A percentile compares a stretch with the other conserved stretches of the same genome.
Conservation (phyloP, 2,888 invertebrate species). For the Epinotia nisella region DNA sequence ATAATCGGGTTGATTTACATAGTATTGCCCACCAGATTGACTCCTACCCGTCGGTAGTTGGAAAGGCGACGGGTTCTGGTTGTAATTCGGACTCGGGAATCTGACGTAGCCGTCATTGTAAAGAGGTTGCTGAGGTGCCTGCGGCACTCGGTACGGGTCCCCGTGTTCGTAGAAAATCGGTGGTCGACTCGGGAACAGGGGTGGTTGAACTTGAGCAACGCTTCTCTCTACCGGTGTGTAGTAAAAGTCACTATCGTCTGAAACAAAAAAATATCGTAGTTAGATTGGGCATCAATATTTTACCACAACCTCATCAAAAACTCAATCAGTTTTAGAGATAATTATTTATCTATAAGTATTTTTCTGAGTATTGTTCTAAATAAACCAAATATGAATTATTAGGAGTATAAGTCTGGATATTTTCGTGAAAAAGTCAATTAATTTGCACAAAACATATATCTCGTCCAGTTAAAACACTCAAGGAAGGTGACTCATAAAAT, state of each 20-base stretch:
- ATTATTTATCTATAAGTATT: background rate
- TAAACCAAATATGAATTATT: too few species aligned
- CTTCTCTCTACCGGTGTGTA: conserved; percentile 80
- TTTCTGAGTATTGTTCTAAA: too few species aligned
- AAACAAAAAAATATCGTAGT: conserved; percentile 59
- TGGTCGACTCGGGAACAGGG: conserved; percentile 73
- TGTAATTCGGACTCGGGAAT: conserved; percentile 79
- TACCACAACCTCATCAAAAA: too few species aligned
- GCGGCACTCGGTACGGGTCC: conserved; percentile 69
- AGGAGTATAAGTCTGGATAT: too few species aligned
- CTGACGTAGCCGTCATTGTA: conserved; percentile 72
- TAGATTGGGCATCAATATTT: background rate
- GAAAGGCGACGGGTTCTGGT: conserved; percentile 81
- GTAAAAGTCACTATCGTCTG: conserved; percentile 80
- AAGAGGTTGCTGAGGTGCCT: conserved; percentile 66
- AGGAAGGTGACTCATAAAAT: too few species aligned
- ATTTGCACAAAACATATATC: too few species aligned
- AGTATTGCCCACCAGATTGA: conserved; percentile 76
- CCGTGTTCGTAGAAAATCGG: conserved; percentile 72
- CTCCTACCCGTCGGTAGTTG: conserved; percentile 80
- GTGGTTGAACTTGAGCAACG: conserved; percentile 83
- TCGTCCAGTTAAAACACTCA: too few species aligned
- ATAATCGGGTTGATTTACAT: conserved; percentile 79
- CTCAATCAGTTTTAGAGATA: background rate
- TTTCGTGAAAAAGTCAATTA: too few species aligned